Conservation (phyloP, 2,113 vertebrate genomes). For the Cervus canadensis region DNA sequence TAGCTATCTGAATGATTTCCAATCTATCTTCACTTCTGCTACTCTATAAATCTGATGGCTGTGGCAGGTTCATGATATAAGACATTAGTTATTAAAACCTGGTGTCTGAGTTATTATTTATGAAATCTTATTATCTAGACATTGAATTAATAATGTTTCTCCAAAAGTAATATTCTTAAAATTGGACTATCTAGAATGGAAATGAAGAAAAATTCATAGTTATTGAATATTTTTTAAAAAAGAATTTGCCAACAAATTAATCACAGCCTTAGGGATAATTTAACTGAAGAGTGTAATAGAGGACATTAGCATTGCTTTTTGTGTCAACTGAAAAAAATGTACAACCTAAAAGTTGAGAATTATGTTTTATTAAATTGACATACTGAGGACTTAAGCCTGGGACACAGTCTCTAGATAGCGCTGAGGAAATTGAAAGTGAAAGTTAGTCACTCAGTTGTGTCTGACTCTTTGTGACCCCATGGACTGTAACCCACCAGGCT, state of each 20-base stretch:
- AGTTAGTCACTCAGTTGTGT: neutral
- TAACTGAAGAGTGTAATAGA: neutral
- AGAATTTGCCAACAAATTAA: constrained; percentile 5
- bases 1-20: neutral
- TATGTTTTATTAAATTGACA: neutral
- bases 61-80: neutral
- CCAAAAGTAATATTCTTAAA: constrained; percentile 13
- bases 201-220: neutral
- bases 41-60: neutral
- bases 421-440: neutral
- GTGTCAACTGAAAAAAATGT: neutral
- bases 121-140: neutral
- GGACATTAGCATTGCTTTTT: neutral
- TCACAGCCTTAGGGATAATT: neutral
- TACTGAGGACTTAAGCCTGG: neutral
- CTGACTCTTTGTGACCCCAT: neutral
- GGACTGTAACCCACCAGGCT: neutral
- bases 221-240: neutral
- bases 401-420: neutral
- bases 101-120: neutral
- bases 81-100: constrained; percentile 12
- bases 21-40: neutral
- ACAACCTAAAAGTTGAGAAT: neutral
- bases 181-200: neutral
- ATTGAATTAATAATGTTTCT: constrained; percentile 25